Evolutionary conservation across 2,113 vertebrate species (phyloP).

Genomic region (Saimiri boliviensis): DNA sequence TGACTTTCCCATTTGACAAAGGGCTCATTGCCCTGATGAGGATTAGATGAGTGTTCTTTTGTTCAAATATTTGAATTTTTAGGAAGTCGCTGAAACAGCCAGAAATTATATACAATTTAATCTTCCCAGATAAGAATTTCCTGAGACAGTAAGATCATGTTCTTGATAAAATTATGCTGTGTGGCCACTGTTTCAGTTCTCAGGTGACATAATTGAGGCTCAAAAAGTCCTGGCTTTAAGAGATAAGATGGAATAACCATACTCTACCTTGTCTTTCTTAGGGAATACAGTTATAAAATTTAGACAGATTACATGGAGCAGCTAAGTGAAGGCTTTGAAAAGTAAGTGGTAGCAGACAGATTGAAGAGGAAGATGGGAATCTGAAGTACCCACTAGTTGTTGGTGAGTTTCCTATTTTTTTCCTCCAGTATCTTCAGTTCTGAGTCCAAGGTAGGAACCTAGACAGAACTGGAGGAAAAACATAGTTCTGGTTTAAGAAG

Average conservation of each 20-base stretch:
- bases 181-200: neutral
- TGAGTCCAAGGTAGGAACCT: neutral
- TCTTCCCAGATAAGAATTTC: conserved; percentile 1
- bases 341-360: neutral
- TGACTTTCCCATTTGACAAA: neutral
- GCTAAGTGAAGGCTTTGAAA: neutral
- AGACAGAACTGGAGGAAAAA: neutral
- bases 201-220: neutral
- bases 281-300: neutral
- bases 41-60: neutral
- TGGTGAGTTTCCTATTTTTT: neutral
- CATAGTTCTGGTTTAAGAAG: neutral
- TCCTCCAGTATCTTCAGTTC: neutral
- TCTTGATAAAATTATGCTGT: neutral
- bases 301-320: neutral
- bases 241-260: neutral
- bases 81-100: neutral
- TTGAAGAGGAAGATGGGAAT: neutral
- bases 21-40: neutral
- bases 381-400: neutral
- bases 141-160: neutral
- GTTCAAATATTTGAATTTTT: conserved; percentile 6
- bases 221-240: neutral
- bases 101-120: neutral
- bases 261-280: neutral